These are phyloP conservation scores for Plecturocebus donacophilus DNA, from an alignment of 2,113 vertebrate species.

Conservation along the genomic window DNA sequence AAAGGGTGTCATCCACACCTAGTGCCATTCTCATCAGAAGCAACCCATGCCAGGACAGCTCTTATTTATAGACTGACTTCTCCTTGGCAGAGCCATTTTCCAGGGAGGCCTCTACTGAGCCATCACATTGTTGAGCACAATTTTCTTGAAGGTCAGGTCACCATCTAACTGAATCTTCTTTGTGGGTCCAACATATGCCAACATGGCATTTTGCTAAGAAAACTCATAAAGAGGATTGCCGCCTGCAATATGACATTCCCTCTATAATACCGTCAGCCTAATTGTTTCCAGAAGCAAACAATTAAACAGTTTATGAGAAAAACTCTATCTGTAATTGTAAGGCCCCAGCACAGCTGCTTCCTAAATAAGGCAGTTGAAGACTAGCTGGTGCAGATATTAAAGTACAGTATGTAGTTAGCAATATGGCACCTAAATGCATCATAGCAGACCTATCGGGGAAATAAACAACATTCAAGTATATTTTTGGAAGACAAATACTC, in stretches of 20 bases:
- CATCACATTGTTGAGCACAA: slow-evolving; percentile 64
- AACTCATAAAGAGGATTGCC: slow-evolving; percentile 82
- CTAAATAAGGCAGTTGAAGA: slow-evolving; percentile 9
- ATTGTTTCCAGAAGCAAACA: slow-evolving; percentile 86
- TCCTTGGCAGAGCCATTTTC: slow-evolving; percentile 54
- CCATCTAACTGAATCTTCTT: slow-evolving; percentile 81
- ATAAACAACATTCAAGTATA: slow-evolving; percentile 76
- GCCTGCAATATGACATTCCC: slow-evolving; percentile 74
- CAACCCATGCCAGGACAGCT: neutral
- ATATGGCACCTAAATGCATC: slow-evolving; percentile 69
- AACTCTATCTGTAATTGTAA: slow-evolving; percentile 68
- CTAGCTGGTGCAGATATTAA: neutral
- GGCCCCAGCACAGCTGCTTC: slow-evolving; percentile 31
- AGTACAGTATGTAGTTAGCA: slow-evolving; percentile 56
- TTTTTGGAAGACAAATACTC: slow-evolving; percentile 82
- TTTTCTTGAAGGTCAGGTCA: slow-evolving; percentile 83
- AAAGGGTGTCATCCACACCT: neutral
- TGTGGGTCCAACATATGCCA: slow-evolving; percentile 72
- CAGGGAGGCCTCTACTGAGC: slow-evolving; percentile 53
- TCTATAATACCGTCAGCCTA: slow-evolving; percentile 74
- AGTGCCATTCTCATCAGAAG: neutral
- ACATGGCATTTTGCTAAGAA: slow-evolving; percentile 83
- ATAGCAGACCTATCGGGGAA: slow-evolving; percentile 68
- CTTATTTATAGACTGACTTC: slow-evolving; percentile 54
- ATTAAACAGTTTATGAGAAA: slow-evolving; percentile 77